Conservation (phyloP, 2,113 vertebrate genomes). For the Rattus rattus region DNA sequence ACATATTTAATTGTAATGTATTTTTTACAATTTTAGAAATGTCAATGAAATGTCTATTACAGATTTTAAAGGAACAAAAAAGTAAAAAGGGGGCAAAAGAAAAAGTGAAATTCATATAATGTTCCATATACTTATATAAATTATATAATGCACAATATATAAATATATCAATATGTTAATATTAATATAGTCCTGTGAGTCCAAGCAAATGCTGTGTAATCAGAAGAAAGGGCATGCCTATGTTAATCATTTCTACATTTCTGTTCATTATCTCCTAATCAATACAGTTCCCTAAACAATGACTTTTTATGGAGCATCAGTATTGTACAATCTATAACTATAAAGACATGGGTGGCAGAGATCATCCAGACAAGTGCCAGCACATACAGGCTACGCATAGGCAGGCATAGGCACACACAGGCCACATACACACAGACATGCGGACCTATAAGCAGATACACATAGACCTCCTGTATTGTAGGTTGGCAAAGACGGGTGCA, state of each 20-base stretch:
- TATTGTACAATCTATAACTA: background rate
- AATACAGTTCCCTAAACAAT: background rate
- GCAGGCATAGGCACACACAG: background rate
- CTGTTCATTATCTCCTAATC: background rate
- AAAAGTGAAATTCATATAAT: background rate
- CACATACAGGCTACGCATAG: background rate
- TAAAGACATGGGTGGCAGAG: background rate
- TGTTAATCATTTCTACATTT: background rate
- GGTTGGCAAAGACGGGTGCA: background rate
- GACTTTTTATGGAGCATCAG: background rate
- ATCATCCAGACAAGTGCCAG: background rate
- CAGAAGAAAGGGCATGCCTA: background rate
- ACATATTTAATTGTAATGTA: slow-evolving; percentile 22
- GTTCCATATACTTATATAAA: background rate
- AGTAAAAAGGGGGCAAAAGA: background rate
- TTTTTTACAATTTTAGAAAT: slow-evolving; percentile 1
- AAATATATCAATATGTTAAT: background rate
- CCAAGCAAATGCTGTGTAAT: background rate
- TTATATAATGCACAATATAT: background rate
- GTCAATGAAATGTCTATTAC: background rate
- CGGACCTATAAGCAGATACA: background rate
- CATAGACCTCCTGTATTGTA: too few species aligned
- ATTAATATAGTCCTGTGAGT: background rate
- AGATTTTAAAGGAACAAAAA: slow-evolving; percentile 10
- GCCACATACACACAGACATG: background rate